A percentile compares a stretch with the other conserved stretches of the same genome.
phyloP scores from a whole-genome alignment of 2,113 vertebrate species.

The Perca schrenkii region DNA sequence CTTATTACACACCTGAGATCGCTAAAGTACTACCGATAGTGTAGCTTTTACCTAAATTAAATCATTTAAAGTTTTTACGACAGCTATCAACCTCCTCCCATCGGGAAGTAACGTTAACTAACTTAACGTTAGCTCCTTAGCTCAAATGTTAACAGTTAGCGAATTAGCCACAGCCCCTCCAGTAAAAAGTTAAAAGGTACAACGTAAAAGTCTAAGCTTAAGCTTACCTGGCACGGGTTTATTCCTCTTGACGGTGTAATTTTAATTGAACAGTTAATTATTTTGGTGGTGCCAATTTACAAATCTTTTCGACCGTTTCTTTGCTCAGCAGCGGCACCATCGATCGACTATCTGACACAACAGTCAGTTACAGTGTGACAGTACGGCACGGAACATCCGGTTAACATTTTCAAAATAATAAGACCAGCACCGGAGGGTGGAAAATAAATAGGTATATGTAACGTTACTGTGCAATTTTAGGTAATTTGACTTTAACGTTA shows the following conservation, averaged over 20 bases:
- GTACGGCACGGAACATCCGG: conserved; percentile 8
- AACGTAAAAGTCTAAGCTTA: not conserved
- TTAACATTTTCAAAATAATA: conserved; percentile 38
- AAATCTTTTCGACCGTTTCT: conserved; percentile 50
- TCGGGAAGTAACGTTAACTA: conserved; percentile 36
- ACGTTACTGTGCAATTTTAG: not conserved
- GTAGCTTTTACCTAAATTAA: not conserved
- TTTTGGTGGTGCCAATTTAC: conserved; percentile 9
- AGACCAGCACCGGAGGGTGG: not conserved
- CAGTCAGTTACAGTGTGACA: not conserved
- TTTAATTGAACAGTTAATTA: not conserved
- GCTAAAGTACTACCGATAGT: accelerated
- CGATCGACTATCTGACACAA: conserved; percentile 51
- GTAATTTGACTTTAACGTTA: not conserved
- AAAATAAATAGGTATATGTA: too few species aligned
- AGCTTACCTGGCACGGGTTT: conserved; percentile 50
- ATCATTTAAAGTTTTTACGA: not conserved
- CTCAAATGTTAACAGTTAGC: conserved; percentile 53
- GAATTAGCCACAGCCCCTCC: conserved; percentile 41
- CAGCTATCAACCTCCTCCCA: conserved; percentile 3
- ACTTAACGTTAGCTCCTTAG: conserved; percentile 61
- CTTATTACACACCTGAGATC: not conserved
- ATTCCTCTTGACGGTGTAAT: not conserved
- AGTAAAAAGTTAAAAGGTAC: conserved; percentile 38
- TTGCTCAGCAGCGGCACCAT: conserved; percentile 50